Percentiles rank a stretch among this genome's conserved stretches.
Evolutionary conservation across 2,888 invertebrate genomes (phyloP).

Genomic region (Syritta pipiens): DNA sequence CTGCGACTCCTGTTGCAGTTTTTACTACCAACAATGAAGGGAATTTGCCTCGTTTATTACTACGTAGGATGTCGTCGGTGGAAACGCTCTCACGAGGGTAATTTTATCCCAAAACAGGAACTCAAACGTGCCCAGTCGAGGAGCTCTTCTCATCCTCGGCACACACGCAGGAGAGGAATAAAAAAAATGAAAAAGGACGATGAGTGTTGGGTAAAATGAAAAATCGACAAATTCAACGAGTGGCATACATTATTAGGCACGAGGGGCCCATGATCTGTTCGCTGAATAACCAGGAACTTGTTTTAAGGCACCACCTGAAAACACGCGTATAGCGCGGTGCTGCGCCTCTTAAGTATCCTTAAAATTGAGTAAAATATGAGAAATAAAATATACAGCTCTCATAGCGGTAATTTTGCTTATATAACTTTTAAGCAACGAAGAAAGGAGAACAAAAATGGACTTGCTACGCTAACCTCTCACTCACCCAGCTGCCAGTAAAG

Average conservation of each 20-base stretch:
- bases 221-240: slow-evolving; percentile 49
- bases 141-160: no score
- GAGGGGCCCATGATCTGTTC: slow-evolving; percentile 11
- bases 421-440: slow-evolving; percentile 15
- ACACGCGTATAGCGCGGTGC: neutral
- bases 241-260: slow-evolving; percentile 47
- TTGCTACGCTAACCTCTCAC: neutral
- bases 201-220: slow-evolving; percentile 32
- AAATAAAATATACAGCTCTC: slow-evolving; percentile 5
- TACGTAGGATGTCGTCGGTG: slow-evolving; percentile 31
- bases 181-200: neutral
- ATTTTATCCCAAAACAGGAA: slow-evolving; percentile 28
- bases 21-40: slow-evolving; percentile 14
- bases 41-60: slow-evolving; percentile 53
- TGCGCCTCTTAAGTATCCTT: neutral
- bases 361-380: slow-evolving; percentile 28
- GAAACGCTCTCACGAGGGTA: slow-evolving; percentile 47
- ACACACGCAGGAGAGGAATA: neutral
- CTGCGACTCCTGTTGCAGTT: slow-evolving; percentile 21
- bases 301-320: neutral
- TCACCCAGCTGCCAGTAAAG: neutral
- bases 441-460: neutral
- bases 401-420: slow-evolving; percentile 17
- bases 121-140: slow-evolving; percentile 47
- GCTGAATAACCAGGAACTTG: slow-evolving; percentile 5